Conservation (phyloP, 2,888 invertebrate species). For the Miltochrista miniata region DNA sequence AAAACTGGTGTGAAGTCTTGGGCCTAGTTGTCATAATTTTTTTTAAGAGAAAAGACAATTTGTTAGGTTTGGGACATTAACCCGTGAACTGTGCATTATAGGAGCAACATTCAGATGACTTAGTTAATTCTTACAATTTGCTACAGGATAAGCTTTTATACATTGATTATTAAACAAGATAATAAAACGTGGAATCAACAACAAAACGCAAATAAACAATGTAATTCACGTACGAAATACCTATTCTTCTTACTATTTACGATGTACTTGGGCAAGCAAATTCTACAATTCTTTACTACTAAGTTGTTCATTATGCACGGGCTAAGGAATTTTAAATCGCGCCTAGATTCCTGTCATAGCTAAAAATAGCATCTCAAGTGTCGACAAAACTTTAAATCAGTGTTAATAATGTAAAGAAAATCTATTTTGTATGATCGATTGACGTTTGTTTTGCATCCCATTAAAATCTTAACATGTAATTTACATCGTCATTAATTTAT, state of each 20-base stretch:
- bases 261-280: not conserved
- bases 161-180: too few species aligned
- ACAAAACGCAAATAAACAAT: not conserved
- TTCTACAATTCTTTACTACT: constrained; percentile 15
- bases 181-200: too few species aligned
- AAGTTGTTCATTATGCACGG: constrained; percentile 10
- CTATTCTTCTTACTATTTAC: not conserved
- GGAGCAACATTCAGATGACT: too few species aligned
- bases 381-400: constrained; percentile 1
- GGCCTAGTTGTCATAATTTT: too few species aligned
- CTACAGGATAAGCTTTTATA: too few species aligned
- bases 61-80: too few species aligned
- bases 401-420: not conserved
- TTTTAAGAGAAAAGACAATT: too few species aligned
- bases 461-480: not conserved
- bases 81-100: too few species aligned
- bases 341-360: not conserved
- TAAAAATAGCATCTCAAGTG: constrained; percentile 12
- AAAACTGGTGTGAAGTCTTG: too few species aligned
- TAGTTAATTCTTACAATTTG: too few species aligned
- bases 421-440: not conserved
- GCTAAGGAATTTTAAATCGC: constrained; percentile 7
- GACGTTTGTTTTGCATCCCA: not conserved
- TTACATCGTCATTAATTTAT: not conserved
- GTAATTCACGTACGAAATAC: not conserved